A percentile compares a stretch with the other conserved stretches of the same genome.
Conservation (phyloP, 2,113 vertebrate species). For the Urocolius indicus region DNA sequence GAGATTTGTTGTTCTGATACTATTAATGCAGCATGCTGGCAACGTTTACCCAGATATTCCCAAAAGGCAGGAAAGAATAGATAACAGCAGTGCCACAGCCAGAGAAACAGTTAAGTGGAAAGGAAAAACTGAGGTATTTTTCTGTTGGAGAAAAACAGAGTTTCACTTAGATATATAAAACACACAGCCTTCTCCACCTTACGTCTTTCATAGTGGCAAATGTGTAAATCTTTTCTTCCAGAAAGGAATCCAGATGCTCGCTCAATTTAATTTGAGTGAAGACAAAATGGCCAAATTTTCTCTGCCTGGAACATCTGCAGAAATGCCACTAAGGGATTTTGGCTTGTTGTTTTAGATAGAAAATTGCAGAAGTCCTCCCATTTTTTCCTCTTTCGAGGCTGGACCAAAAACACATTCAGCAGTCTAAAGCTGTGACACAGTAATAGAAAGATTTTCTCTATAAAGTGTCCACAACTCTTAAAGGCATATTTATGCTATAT, state of each 20-base stretch:
- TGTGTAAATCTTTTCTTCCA: constrained; percentile 4
- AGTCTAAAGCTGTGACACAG: neutral
- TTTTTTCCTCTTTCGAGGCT: neutral
- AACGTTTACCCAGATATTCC: neutral
- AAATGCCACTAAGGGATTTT: neutral
- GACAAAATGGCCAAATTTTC: neutral
- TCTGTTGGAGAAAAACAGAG: neutral
- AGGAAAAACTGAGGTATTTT: neutral
- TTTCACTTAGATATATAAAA: neutral
- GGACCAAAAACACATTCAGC: neutral
- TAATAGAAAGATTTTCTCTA: constrained; percentile 21
- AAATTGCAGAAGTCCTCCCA: neutral
- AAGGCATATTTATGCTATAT: neutral
- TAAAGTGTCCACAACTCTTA: neutral
- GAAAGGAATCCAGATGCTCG: neutral
- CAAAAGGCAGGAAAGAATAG: neutral
- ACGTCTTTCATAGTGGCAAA: neutral
- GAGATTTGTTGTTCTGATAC: neutral
- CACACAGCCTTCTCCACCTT: neutral
- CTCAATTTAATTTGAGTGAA: neutral
- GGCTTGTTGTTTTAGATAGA: neutral
- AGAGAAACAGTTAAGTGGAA: neutral
- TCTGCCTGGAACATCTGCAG: neutral
- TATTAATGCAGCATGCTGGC: neutral
- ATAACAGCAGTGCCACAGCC: neutral